These are phyloP conservation scores for Sitta europaea DNA, from an alignment of 2,113 vertebrate species.

Conservation along the genomic window DNA sequence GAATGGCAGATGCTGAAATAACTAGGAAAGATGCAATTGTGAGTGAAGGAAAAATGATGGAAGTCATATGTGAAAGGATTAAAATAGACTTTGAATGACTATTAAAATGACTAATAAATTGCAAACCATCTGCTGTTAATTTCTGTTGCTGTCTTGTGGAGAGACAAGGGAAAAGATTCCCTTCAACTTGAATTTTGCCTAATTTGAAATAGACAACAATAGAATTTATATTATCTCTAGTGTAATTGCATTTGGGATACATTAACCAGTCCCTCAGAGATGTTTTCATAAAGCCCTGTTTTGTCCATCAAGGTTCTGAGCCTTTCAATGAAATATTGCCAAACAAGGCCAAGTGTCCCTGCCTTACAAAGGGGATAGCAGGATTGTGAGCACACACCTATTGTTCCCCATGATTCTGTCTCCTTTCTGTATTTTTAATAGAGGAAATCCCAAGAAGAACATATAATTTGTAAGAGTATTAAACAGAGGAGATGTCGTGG, in stretches of 20 bases:
- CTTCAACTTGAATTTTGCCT: background rate
- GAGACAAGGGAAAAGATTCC: background rate
- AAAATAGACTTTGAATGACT: background rate
- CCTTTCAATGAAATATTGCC: background rate
- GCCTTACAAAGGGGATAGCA: background rate
- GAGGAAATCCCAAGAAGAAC: background rate
- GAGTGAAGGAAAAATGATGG: background rate
- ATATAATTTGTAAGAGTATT: background rate
- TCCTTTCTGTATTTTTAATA: background rate
- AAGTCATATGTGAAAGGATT: background rate
- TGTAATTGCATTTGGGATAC: background rate
- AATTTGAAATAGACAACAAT: background rate
- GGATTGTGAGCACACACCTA: background rate
- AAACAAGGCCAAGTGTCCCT: background rate
- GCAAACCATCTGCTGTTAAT: constrained; percentile 2
- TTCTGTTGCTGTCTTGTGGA: background rate
- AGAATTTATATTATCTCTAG: background rate
- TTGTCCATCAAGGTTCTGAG: background rate
- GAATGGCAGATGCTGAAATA: background rate
- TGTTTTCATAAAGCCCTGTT: background rate
- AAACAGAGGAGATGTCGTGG: accelerated
- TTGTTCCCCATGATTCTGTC: background rate
- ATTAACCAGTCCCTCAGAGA: background rate
- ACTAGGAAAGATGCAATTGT: background rate
- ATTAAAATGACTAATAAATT: background rate